Evolutionary conservation across 2,888 invertebrate species (phyloP), one percentile per base, ranked within the genome.

Genomic region (Rutpela maculata): DNA sequence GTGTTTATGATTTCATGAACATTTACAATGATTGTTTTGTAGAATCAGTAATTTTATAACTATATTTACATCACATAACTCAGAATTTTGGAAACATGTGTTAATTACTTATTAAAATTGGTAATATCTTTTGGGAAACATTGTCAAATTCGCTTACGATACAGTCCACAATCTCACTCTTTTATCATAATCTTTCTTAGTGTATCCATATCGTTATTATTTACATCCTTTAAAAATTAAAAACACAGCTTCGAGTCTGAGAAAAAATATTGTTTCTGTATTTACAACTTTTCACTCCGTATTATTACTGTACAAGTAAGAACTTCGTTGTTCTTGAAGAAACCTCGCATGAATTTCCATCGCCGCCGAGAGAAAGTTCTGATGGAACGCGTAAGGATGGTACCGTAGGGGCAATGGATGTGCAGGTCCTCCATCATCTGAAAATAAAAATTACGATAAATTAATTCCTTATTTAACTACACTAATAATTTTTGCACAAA

Each of bases 321-420:
- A 80, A 75, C 76, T 84, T 85, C 85, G 85, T 85, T 86, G 86
- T 83, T 84, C 86, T 80, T 83, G 81, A 62, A 83, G 82, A 84
- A 85, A 84, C 82, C 85, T 81, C 75, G 82, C 83, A 70, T 84
- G 81, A 38, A 83, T 78, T 75, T 82, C 82, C 81, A 81, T 83
- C 63, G 84, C 84, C 75, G 83, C 81, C 62, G 84, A 80, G 74
- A 84, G 76, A 78, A 82, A 84, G 76, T 77, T 78, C 10, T 79
- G 79, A 72, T 83, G 80, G 66, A 79, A 78, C 50, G 79, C 74
- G 68, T 84, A 83, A 17, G 83, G 82, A 76, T 80, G 81, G 74
- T 77, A 76, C 1, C 74, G 70, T 11, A 76, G 7, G 9, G 75
- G 74, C 26, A 66, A 31, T 10, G 71, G 76, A 70, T 75, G 75